Evolutionary conservation across 1,140 invertebrate species (phyloP).

Genomic region (Colletes latitarsis): DNA sequence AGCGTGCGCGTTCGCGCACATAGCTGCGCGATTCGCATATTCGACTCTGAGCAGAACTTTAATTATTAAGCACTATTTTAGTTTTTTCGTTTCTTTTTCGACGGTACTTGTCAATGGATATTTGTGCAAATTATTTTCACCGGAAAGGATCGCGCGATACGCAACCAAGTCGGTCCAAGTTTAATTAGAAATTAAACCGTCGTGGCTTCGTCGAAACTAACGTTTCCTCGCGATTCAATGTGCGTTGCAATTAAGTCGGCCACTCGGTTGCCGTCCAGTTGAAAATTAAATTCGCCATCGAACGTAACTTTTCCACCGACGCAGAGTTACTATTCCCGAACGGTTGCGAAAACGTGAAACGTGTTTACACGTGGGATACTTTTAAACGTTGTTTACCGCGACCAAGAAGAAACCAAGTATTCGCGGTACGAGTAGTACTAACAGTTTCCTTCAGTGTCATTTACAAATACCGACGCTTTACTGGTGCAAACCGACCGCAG

Average conservation of each 20-base stretch:
- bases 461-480: slow-evolving; percentile 40
- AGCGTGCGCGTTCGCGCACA: slow-evolving; percentile 23
- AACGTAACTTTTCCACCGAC: neutral
- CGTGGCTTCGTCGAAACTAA: neutral
- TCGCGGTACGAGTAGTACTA: neutral
- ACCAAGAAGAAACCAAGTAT: slow-evolving; percentile 5
- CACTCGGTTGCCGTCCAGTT: neutral
- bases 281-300: neutral
- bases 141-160: neutral
- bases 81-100: neutral
- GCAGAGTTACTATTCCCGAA: neutral
- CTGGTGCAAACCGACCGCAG: slow-evolving; percentile 23
- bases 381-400: neutral
- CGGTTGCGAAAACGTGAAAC: neutral
- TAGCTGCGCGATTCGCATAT: slow-evolving; percentile 15
- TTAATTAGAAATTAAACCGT: slow-evolving; percentile 7
- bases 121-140: neutral
- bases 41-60: neutral
- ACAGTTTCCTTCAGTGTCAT: slow-evolving; percentile 22
- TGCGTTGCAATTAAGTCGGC: neutral
- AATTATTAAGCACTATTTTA: no score
- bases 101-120: neutral
- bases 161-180: neutral
- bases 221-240: neutral
- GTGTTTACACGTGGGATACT: neutral